Evolutionary conservation across 2,113 vertebrate genomes (phyloP).

Genomic region (Struthio camelus): DNA sequence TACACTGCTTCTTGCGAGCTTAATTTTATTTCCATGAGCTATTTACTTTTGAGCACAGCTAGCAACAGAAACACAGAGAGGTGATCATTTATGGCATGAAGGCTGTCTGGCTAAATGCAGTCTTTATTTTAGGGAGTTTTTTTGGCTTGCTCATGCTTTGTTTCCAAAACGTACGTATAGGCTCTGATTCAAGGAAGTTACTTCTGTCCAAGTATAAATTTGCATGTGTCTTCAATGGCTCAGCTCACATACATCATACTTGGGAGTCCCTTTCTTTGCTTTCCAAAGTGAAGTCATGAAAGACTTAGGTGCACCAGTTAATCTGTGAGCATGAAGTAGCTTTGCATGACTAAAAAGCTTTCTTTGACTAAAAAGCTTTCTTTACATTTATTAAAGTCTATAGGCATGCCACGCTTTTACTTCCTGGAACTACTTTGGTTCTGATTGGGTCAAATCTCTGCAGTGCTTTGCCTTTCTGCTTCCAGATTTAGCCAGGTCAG

Average conservation of each 20-base stretch:
- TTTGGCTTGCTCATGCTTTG: neutral
- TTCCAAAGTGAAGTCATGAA: neutral
- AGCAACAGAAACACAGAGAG: neutral
- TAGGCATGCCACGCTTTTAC: neutral
- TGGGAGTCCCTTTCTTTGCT: neutral
- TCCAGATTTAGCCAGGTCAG: neutral
- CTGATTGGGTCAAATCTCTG: neutral
- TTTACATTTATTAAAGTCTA: conserved; percentile 43
- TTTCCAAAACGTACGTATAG: neutral
- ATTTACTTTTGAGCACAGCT: neutral
- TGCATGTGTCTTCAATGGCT: neutral
- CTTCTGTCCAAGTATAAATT: neutral
- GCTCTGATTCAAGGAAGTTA: neutral
- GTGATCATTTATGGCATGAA: neutral
- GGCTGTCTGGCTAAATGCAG: neutral
- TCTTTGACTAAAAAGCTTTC: conserved; percentile 39
- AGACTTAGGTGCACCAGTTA: neutral
- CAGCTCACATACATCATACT: neutral
- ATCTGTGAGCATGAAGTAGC: conserved; percentile 50
- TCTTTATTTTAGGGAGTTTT: neutral
- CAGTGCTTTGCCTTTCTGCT: neutral
- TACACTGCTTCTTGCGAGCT: neutral
- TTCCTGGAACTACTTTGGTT: neutral
- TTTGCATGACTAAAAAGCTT: conserved; percentile 33
- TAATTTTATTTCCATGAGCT: neutral